phyloP scores from a whole-genome alignment of 2,888 invertebrate species.

The Dioctria linearis region DNA sequence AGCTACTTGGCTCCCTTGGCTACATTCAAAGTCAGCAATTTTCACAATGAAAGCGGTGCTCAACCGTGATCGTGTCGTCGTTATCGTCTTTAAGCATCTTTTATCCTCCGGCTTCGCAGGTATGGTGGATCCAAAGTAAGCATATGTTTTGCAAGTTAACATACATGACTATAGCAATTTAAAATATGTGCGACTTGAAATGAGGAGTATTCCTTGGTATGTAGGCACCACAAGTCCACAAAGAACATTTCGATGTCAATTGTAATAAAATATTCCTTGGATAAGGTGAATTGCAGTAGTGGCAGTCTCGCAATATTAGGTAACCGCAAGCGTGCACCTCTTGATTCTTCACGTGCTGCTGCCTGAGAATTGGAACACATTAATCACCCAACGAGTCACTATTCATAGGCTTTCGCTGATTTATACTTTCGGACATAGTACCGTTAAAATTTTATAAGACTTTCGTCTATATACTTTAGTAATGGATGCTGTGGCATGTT shows the following conservation, averaged over 20 bases:
- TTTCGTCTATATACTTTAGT: slow-evolving; percentile 6
- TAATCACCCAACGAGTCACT: slow-evolving; percentile 43
- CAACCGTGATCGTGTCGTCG: slow-evolving; percentile 46
- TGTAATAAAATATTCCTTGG: slow-evolving; percentile 48
- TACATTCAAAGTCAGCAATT: slow-evolving; percentile 47
- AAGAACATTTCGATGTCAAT: slow-evolving; percentile 46
- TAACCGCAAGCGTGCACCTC: slow-evolving; percentile 35
- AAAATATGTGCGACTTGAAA: slow-evolving; percentile 24
- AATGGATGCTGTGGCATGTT: background rate
- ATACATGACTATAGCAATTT: slow-evolving; percentile 8
- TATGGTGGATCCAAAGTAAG: slow-evolving; percentile 7
- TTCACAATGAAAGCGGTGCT: slow-evolving; percentile 50
- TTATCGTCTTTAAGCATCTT: slow-evolving; percentile 39
- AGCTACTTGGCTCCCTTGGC: slow-evolving; percentile 32
- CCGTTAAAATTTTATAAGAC: slow-evolving; percentile 50
- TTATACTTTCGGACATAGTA: slow-evolving; percentile 49
- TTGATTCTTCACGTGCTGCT: slow-evolving; percentile 29
- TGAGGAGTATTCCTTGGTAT: slow-evolving; percentile 22
- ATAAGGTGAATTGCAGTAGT: slow-evolving; percentile 36
- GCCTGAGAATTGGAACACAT: slow-evolving; percentile 50
- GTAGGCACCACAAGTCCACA: background rate
- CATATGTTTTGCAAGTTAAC: slow-evolving; percentile 17
- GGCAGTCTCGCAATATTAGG: slow-evolving; percentile 25
- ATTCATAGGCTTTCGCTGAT: slow-evolving; percentile 52
- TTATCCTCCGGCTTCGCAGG: slow-evolving; percentile 26